phyloP scores from a whole-genome alignment of 2,113 vertebrate genomes.

The Mesembrinibis cayennensis region DNA sequence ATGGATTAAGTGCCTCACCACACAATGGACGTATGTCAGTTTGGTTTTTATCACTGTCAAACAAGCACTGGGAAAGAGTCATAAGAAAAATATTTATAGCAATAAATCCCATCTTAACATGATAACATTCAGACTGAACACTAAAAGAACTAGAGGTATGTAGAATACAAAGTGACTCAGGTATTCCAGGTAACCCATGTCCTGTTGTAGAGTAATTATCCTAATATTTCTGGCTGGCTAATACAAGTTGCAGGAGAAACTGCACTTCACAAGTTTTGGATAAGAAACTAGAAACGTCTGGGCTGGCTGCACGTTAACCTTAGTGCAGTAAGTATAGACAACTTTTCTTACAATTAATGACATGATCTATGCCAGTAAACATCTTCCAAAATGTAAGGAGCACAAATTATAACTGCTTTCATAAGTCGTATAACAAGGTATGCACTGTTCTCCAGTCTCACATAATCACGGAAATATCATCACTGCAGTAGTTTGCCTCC shows the following conservation, averaged over 20 bases:
- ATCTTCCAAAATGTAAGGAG: neutral
- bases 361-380: neutral
- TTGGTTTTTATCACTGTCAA: constrained; percentile 17
- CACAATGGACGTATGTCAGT: constrained; percentile 49
- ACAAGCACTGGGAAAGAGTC: constrained; percentile 14
- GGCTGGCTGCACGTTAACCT: neutral
- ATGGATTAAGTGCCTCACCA: constrained; percentile 34
- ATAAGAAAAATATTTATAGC: constrained; percentile 57
- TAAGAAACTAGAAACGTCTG: neutral
- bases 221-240: neutral
- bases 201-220: neutral
- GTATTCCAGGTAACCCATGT: neutral
- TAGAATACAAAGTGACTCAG: neutral
- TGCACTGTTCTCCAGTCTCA: constrained; percentile 50
- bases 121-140: constrained; percentile 31
- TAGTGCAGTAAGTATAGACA: neutral
- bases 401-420: neutral
- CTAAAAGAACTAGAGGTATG: neutral
- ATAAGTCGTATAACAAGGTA: constrained; percentile 28
- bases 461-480: constrained; percentile 35
- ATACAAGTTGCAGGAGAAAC: neutral
- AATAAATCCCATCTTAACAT: constrained; percentile 31
- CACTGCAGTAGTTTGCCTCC: constrained; percentile 10
- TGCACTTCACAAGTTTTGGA: neutral
- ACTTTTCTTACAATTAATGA: neutral